phyloP scores from a whole-genome alignment of 2,888 invertebrate genomes.

The Caenorhabditis angaria region DNA sequence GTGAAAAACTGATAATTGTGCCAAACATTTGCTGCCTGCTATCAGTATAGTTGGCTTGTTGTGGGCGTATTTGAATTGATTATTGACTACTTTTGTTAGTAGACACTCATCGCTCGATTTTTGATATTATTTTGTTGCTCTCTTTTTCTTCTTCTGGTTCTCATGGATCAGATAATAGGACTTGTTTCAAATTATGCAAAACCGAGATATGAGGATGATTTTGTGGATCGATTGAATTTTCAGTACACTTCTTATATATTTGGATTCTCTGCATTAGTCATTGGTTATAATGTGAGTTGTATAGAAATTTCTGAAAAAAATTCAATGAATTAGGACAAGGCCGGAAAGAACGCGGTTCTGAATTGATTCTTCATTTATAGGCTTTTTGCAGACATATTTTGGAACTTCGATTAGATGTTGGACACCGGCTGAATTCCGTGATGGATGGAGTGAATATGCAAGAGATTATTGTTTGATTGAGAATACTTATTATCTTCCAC shows the following conservation, averaged over 20 bases:
- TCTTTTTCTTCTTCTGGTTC: background rate
- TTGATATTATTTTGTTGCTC: conserved; percentile 7
- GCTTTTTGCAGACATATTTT: conserved; percentile 48
- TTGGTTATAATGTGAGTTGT: conserved; percentile 58
- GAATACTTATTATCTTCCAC: conserved; percentile 74
- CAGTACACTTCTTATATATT: conserved; percentile 73
- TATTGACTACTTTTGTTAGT: background rate
- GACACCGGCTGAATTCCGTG: conserved; percentile 68
- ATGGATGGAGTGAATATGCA: conserved; percentile 75
- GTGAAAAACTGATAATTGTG: background rate
- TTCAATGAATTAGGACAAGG: too few relatives aligned
- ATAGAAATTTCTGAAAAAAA: too few relatives aligned
- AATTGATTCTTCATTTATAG: background rate
- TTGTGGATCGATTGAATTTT: conserved; percentile 74
- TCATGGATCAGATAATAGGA: conserved; percentile 43
- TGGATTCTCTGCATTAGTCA: conserved; percentile 72
- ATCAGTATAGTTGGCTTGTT: background rate
- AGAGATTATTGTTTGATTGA: conserved; percentile 75
- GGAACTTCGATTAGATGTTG: conserved; percentile 66
- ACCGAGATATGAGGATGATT: conserved; percentile 72
- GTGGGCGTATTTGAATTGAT: background rate
- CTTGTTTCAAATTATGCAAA: conserved; percentile 31
- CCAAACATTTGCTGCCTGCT: background rate
- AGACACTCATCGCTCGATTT: too few relatives aligned
- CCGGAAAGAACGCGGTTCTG: background rate